Evolutionary conservation across 2,113 vertebrate species (phyloP).

Genomic region (Octodon degus): DNA sequence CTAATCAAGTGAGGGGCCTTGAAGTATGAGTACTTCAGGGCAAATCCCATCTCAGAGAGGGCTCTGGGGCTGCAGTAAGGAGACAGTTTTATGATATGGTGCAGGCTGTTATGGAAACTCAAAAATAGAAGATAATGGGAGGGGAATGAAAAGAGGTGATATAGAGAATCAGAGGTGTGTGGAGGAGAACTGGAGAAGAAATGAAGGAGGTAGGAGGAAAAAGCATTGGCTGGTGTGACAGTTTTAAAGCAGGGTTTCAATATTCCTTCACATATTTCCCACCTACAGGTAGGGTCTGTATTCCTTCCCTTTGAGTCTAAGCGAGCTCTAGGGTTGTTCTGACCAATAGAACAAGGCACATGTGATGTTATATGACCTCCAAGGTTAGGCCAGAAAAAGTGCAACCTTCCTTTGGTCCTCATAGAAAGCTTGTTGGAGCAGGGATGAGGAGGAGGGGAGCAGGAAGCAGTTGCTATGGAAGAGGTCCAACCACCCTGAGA

Average conservation of each 20-base stretch:
- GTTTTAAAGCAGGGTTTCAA: background rate
- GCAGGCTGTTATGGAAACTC: background rate
- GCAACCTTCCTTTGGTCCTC: background rate
- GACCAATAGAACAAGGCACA: background rate
- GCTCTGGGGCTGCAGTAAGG: background rate
- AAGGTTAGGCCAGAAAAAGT: background rate
- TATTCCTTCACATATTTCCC: background rate
- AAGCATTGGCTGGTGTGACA: background rate
- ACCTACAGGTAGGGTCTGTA: background rate
- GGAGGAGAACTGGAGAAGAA: background rate
- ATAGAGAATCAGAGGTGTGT: background rate
- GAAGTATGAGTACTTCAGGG: background rate
- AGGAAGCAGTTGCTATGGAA: background rate
- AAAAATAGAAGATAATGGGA: background rate
- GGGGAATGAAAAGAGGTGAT: background rate
- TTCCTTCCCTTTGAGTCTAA: background rate
- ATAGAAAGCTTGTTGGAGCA: background rate
- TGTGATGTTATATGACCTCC: background rate
- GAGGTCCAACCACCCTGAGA: background rate
- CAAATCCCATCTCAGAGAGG: background rate
- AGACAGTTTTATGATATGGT: background rate
- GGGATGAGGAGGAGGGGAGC: background rate
- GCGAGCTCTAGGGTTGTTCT: background rate
- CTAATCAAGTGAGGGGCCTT: background rate
- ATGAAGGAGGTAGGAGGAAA: background rate